Evolutionary conservation across 2,888 invertebrate genomes (phyloP).

Genomic region (Malachius bipustulatus): DNA sequence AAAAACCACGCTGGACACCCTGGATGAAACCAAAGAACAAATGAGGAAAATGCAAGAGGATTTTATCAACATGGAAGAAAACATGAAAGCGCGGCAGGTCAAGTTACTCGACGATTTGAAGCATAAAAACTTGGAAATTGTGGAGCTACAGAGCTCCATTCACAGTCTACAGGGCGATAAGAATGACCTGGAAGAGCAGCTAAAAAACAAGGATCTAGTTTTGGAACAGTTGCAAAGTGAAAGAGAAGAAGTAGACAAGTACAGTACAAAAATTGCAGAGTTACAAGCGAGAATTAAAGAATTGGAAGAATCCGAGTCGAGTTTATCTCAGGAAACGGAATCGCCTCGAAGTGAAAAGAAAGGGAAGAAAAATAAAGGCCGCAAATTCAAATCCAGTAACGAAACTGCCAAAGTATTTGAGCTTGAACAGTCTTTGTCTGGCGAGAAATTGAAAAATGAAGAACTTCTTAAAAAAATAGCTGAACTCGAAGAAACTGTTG

Average conservation of each 20-base stretch:
- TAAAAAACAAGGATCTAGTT: slow-evolving; percentile 11
- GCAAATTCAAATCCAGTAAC: slow-evolving; percentile 17
- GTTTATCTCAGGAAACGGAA: too few relatives aligned
- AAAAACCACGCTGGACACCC: slow-evolving; percentile 56
- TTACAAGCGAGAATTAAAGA: slow-evolving; percentile 11
- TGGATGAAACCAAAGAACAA: slow-evolving; percentile 70
- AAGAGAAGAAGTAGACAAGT: slow-evolving; percentile 15
- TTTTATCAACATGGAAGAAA: slow-evolving; percentile 56
- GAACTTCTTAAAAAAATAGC: slow-evolving; percentile 37
- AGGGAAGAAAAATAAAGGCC: slow-evolving; percentile 14
- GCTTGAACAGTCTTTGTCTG: slow-evolving; percentile 23
- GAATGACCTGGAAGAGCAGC: slow-evolving; percentile 11
- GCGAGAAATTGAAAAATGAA: slow-evolving; percentile 42
- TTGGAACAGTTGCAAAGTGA: slow-evolving; percentile 4
- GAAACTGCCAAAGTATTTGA: slow-evolving; percentile 20
- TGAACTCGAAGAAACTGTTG: slow-evolving; percentile 26
- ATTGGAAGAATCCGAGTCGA: slow-evolving; percentile 8
- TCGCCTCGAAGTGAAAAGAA: too few relatives aligned
- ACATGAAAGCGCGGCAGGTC: slow-evolving; percentile 48
- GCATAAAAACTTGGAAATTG: slow-evolving; percentile 27
- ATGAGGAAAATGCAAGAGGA: slow-evolving; percentile 72
- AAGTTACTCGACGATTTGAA: slow-evolving; percentile 27
- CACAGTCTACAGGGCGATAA: slow-evolving; percentile 17
- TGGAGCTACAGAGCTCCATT: slow-evolving; percentile 23
- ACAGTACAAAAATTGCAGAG: slow-evolving; percentile 16